These are phyloP conservation scores for Hololepta plana DNA, from an alignment of 2,888 invertebrate species.

Conservation along the genomic window DNA sequence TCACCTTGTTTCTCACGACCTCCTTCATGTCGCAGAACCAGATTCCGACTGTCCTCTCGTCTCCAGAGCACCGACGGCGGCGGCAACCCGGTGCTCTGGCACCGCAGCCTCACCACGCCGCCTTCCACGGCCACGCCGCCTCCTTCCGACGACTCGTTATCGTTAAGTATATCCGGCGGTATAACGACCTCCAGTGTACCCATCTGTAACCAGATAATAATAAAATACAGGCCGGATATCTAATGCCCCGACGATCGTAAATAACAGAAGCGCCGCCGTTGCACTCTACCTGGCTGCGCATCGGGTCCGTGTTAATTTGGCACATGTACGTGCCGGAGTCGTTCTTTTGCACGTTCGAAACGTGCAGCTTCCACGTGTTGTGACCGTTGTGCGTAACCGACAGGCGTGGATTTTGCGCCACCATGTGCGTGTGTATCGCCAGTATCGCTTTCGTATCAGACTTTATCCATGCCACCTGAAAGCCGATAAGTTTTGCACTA, in stretches of 20 bases:
- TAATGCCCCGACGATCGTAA: too few relatives aligned
- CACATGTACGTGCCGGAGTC: slow-evolving; percentile 92
- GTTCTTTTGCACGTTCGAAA: slow-evolving; percentile 75
- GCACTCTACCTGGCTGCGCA: slow-evolving; percentile 68
- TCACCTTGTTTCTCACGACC: slow-evolving; percentile 54
- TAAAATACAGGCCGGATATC: slow-evolving; percentile 3
- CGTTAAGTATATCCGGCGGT: slow-evolving; percentile 72
- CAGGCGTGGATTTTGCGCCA: slow-evolving; percentile 69
- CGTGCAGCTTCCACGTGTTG: slow-evolving; percentile 84
- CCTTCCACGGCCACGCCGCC: slow-evolving; percentile 64
- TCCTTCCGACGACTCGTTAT: slow-evolving; percentile 45
- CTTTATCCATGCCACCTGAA: slow-evolving; percentile 84
- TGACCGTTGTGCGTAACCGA: slow-evolving; percentile 84
- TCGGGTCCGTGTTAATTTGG: slow-evolving; percentile 82
- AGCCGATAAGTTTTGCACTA: slow-evolving; percentile 12
- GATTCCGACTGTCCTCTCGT: slow-evolving; percentile 58
- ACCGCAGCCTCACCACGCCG: slow-evolving; percentile 56
- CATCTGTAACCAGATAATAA: slow-evolving; percentile 59
- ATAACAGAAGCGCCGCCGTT: too few relatives aligned
- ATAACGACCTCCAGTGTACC: slow-evolving; percentile 74
- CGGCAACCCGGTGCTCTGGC: slow-evolving; percentile 68
- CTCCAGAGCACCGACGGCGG: slow-evolving; percentile 65
- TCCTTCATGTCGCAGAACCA: slow-evolving; percentile 55
- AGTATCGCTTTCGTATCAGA: slow-evolving; percentile 78
- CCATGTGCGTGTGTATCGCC: slow-evolving; percentile 79